Conservation (phyloP, 2,888 invertebrate genomes). For the Tuta absoluta region DNA sequence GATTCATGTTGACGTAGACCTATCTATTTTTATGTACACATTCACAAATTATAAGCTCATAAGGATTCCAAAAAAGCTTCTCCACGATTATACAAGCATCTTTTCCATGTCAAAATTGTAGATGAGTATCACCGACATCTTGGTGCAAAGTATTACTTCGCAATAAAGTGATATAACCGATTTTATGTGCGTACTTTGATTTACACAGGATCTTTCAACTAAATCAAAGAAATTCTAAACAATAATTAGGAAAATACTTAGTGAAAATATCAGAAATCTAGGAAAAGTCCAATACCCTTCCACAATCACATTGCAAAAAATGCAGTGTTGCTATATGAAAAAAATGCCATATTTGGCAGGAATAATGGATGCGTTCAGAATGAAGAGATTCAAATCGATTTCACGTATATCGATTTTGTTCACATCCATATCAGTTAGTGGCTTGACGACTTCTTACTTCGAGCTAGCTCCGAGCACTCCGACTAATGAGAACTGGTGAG, state of each 20-base stretch:
- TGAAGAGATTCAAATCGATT: slow-evolving; percentile 6
- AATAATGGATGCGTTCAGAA: slow-evolving; percentile 27
- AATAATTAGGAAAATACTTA: slow-evolving; percentile 58
- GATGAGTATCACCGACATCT: slow-evolving; percentile 78
- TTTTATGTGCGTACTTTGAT: slow-evolving; percentile 43
- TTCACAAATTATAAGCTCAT: slow-evolving; percentile 67
- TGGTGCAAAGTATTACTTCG: slow-evolving; percentile 63
- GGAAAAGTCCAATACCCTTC: slow-evolving; percentile 56
- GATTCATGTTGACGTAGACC: slow-evolving; percentile 69
- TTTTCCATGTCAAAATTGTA: slow-evolving; percentile 74
- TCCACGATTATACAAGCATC: slow-evolving; percentile 63
- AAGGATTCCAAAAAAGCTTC: slow-evolving; percentile 56
- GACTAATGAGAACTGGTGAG: too few species aligned
- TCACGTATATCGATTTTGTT: neutral
- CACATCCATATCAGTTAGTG: too few species aligned
- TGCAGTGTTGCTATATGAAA: slow-evolving; percentile 44
- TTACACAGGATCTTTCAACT: slow-evolving; percentile 45
- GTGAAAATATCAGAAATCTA: slow-evolving; percentile 58
- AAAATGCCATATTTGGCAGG: slow-evolving; percentile 28
- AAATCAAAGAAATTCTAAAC: slow-evolving; percentile 50
- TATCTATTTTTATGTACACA: slow-evolving; percentile 74
- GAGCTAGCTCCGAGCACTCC: too few species aligned
- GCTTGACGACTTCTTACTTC: too few species aligned
- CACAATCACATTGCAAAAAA: slow-evolving; percentile 77
- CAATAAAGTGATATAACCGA: slow-evolving; percentile 48